Evolutionary conservation across 2,797 vertebrate species (phyloP).

Genomic region (Cercopithecus neglectus): DNA sequence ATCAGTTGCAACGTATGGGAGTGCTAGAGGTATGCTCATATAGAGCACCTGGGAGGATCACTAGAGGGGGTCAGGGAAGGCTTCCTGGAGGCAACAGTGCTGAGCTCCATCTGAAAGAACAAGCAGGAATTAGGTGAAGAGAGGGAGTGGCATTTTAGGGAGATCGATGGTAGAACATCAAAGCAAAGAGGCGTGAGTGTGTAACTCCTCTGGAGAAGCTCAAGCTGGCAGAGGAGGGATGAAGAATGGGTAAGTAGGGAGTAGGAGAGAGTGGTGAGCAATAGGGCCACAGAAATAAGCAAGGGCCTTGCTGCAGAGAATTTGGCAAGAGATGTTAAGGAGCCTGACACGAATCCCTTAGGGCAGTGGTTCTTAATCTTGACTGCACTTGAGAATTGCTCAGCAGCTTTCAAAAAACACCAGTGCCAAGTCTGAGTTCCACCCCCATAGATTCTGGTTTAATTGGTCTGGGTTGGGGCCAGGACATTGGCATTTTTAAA

Average conservation of each 20-base stretch:
- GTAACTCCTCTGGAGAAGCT: not conserved
- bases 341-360: not conserved
- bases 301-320: not conserved
- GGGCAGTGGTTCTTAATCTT: constrained; percentile 24
- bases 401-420: not conserved
- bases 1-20: not conserved
- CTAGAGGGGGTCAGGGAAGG: not conserved
- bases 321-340: not conserved
- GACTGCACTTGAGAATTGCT: not conserved
- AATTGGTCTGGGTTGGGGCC: constrained; percentile 29
- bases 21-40: not conserved
- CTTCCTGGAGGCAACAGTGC: not conserved
- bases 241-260: not conserved
- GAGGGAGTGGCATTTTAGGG: not conserved
- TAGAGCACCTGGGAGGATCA: no score
- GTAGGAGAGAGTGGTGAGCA: not conserved
- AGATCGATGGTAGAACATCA: not conserved
- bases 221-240: not conserved
- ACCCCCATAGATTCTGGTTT: not conserved
- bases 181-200: not conserved
- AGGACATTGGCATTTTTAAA: constrained; percentile 23
- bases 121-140: not conserved
- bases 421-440: not conserved
- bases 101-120: not conserved
- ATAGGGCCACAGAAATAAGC: not conserved